phyloP scores from a whole-genome alignment of 1,140 invertebrate species.

The Diorhabda elongata region DNA sequence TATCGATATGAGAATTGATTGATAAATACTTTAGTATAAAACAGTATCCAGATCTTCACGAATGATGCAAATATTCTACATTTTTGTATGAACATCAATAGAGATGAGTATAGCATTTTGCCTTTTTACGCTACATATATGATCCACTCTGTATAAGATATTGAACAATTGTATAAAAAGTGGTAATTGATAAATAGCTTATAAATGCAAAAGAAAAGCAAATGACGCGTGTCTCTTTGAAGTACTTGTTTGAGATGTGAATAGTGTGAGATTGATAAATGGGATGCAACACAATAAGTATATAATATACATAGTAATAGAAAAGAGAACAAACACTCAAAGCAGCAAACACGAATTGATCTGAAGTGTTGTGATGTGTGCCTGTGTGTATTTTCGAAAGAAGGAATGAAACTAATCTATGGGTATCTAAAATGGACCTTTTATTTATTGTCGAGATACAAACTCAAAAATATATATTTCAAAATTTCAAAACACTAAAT shows the following conservation, averaged over 20 bases:
- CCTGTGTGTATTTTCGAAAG: neutral
- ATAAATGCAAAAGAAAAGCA: too few species aligned
- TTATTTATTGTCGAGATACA: constrained; percentile 1
- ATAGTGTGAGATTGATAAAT: neutral
- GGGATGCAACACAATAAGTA: neutral
- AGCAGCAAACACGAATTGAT: neutral
- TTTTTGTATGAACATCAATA: too few species aligned
- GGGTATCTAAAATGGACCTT: constrained; percentile 1
- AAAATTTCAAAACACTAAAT: neutral
- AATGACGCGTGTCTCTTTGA: too few species aligned
- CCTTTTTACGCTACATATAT: too few species aligned
- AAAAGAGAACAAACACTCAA: neutral
- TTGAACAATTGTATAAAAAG: too few species aligned
- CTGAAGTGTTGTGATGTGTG: neutral
- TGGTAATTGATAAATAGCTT: too few species aligned
- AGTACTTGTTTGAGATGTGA: neutral
- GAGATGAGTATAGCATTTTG: too few species aligned
- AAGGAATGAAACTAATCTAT: constrained; percentile 1
- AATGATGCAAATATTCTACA: too few species aligned
- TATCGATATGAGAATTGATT: too few species aligned
- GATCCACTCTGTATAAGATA: too few species aligned
- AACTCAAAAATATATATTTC: constrained; percentile 1
- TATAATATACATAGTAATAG: neutral
- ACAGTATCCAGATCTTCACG: too few species aligned
- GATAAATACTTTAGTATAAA: too few species aligned